Evolutionary conservation across 2,888 invertebrate species (phyloP).

Genomic region (Buathra laborator): DNA sequence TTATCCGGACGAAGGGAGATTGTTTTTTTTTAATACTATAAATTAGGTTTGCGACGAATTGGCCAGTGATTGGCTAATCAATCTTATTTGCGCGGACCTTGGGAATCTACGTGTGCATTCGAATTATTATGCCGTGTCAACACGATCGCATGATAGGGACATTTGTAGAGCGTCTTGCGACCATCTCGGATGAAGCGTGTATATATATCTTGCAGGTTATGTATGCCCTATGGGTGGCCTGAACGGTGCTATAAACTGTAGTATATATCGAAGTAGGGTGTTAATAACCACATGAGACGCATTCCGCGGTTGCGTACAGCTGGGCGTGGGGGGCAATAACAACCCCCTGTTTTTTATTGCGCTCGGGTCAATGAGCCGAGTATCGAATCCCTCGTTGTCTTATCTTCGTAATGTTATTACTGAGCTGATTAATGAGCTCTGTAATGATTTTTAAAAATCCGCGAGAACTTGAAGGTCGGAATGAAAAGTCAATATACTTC

Average conservation of each 20-base stretch:
- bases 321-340: slow-evolving; percentile 15
- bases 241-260: slow-evolving; percentile 34
- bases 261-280: slow-evolving; percentile 43
- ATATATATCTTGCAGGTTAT: slow-evolving; percentile 60
- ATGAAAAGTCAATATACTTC: neutral
- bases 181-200: slow-evolving; percentile 60
- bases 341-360: slow-evolving; percentile 34
- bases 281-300: slow-evolving; percentile 68
- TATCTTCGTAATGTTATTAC: neutral
- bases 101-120: neutral
- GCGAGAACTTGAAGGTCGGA: neutral
- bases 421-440: neutral
- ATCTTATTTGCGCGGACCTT: neutral
- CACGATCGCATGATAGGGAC: neutral
- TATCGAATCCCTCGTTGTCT: neutral
- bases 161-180: slow-evolving; percentile 41
- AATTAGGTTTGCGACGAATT: neutral
- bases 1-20: neutral
- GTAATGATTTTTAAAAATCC: neutral
- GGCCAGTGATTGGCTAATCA: neutral
- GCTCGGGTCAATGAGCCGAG: slow-evolving; percentile 20
- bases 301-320: slow-evolving; percentile 50
- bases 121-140: neutral
- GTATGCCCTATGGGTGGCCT: slow-evolving; percentile 11
- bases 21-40: neutral